Base-by-base conservation (phyloP, 2,888 invertebrate genomes). In the Tromatobia lineatoria region DNA sequence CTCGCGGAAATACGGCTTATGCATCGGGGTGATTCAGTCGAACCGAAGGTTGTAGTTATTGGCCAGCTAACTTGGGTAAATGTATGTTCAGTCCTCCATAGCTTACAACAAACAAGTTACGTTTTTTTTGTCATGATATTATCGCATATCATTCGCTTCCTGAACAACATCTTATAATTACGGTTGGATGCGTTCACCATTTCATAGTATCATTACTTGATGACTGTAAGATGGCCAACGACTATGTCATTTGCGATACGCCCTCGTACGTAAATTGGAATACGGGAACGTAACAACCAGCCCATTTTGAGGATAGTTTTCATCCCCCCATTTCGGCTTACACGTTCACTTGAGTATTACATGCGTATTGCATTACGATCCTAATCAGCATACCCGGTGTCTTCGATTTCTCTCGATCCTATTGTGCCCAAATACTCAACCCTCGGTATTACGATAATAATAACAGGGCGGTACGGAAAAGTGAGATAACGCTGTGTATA, bases 341-440 rank as follows among this genome's bases (percentile, higher is more conserved):
- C 57, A 50, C 45, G 29, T 59, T 87, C 84, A 87, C 86, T 88
- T 86, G 88, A 86, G 87, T 88, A 87, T 88, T 90, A 91, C 91
- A 92, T 89, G 92, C 90, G 89, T 92, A 93, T 92, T 92, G 92
- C 92, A 93, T 93, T 93, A 93, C 92, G 91, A 91, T 92, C 91
- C 91, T 92, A 92, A 93, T 92, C 91, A 90, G 89, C 78, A 82
- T 64, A 78, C 71, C 61, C 80, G 77, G 50, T 73, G 80, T 47
- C 25, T 50, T 73, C 34, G 25, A 34, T 73, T 83, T 13, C 47
- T 64, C 52, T 52, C 66, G 70, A 25, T 10, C 50, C 42, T 23
- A 23, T 57, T 38, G 75, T 70, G 80, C 77, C 76, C 57, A 54
- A 54, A 45, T 20, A 59, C 76, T 83, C 83, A 81, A 80, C 84